Evolutionary conservation across 64 coral and sea anemone genomes (phyloP), one percentile per base, ranked within the genome.

Genomic region (Astreopora myriophthalma): DNA sequence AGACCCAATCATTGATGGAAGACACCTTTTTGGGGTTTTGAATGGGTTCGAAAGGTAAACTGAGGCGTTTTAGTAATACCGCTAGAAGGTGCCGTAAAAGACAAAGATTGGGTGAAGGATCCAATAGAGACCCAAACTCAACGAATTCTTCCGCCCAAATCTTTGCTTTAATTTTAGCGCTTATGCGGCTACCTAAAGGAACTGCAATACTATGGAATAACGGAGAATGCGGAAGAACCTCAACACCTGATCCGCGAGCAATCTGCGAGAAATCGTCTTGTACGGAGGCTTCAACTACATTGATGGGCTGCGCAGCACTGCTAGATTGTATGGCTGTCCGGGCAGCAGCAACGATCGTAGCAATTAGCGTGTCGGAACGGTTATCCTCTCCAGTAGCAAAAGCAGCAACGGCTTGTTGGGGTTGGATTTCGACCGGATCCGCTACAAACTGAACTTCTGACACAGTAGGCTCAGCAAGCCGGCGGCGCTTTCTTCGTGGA

Each of bases 1-100:
- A 60, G 8, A 77, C 34, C 87, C 87, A 77, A 7, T 77, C n/a
- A 34, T 42, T 28, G 20, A 89, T 76, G 32, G 40, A 44, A 44
- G 40, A 44, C 40, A 44, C 40, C 40, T 44, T 44, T 44, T 44
- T 44, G 11, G 40, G 40, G 6, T 30, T 61, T 22, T 71, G 34
- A 28, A 76, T 32, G 26, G 40, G 10, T 7, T 44, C 6, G 6
- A 7, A 44, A 7, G 39, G 39, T 7, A 44, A 7, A 44, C 6
- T 0, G 1, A 42, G 5, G 9, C 75, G 73, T 62, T 48, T 88
- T 0, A 12, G 27, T 12, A 5, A 11, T 30, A 12, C 9, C 20
- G 11, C 6, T n/a, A 36, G 25, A 33, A 80, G 35, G 42, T n/a
- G n/a, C 11, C n/a, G 29, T 22, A 35, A 77, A 77, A 19, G 16